Conservation (phyloP, 2,113 vertebrate species). For the Chauna torquata region DNA sequence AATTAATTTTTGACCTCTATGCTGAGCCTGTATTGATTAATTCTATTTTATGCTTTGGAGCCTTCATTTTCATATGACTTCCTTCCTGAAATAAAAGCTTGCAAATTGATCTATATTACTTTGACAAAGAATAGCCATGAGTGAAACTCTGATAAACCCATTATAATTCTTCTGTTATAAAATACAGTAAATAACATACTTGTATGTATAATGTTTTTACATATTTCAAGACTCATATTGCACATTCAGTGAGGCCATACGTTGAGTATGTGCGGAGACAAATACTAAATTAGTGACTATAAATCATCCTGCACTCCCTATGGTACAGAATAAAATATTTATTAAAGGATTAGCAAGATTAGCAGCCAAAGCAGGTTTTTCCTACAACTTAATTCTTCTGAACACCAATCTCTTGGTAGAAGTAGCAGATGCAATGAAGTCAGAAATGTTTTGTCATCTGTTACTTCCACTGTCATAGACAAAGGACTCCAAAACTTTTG, state of each 20-base stretch:
- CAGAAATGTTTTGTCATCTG: neutral
- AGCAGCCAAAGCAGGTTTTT: neutral
- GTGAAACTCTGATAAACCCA: neutral
- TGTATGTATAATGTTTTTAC: neutral
- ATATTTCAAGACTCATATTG: neutral
- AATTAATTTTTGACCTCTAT: neutral
- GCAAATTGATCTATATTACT: neutral
- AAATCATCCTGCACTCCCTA: neutral
- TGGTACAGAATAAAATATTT: neutral
- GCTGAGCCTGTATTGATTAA: neutral
- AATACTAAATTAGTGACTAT: neutral
- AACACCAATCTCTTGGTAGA: neutral
- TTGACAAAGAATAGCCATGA: neutral
- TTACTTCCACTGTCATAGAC: neutral
- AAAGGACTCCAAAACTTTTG: neutral
- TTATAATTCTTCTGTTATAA: neutral
- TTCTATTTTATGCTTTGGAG: neutral
- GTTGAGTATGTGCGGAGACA: neutral
- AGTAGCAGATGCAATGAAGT: neutral
- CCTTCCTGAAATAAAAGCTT: neutral
- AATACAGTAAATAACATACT: neutral
- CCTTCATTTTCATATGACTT: neutral
- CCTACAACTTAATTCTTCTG: neutral
- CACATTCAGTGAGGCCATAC: neutral
- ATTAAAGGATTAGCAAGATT: neutral